Conservation (phyloP, 2,113 vertebrate species). For the Cnemophilus loriae region DNA sequence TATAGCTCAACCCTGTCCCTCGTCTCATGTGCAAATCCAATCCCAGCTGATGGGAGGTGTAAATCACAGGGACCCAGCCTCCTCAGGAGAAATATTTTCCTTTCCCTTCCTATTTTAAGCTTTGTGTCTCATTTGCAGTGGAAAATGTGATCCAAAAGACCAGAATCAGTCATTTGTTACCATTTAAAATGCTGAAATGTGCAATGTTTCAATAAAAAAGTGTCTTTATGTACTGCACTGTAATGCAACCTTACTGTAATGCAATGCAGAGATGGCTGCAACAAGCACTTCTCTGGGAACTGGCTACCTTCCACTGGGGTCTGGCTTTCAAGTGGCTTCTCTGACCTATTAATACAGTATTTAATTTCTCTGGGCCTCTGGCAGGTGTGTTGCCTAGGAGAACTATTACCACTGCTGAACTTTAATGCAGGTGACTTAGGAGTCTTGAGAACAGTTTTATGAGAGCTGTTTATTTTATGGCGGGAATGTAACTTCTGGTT, state of each 20-base stretch:
- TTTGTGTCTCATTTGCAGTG: neutral
- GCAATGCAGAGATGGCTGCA: neutral
- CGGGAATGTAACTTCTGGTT: neutral
- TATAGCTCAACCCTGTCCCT: conserved; percentile 14
- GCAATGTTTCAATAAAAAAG: neutral
- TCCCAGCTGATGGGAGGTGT: neutral
- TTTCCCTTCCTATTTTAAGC: conserved; percentile 48
- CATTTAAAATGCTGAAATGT: neutral
- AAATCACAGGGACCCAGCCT: conserved; percentile 19
- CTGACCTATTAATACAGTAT: conserved; percentile 43
- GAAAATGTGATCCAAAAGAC: neutral
- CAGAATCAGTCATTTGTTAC: neutral
- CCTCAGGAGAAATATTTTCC: neutral
- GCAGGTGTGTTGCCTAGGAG: conserved; percentile 26
- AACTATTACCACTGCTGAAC: conserved; percentile 36
- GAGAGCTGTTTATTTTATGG: neutral
- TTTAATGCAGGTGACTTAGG: conserved; percentile 10
- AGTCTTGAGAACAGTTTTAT: neutral
- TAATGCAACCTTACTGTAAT: neutral
- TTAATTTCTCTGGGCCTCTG: conserved; percentile 37
- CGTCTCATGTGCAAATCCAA: neutral
- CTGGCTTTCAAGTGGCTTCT: conserved; percentile 15
- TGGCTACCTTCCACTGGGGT: neutral
- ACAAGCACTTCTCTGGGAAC: neutral
- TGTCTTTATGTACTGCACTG: neutral